A percentile compares a stretch with the other conserved stretches of the same genome.
phyloP scores from a whole-genome alignment of 2,888 invertebrate species.

The Orthonychiurus folsomi region DNA sequence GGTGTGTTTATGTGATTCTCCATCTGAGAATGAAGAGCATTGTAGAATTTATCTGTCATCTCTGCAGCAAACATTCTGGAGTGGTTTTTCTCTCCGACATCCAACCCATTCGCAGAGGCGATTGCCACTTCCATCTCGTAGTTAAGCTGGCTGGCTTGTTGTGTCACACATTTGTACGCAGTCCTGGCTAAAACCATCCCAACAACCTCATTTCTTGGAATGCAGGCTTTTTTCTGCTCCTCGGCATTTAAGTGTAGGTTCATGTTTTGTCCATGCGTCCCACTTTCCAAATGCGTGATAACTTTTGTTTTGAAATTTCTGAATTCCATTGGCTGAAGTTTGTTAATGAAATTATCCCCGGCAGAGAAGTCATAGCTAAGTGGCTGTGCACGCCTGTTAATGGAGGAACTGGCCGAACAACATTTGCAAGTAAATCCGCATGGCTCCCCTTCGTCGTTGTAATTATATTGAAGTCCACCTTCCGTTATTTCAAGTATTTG shows the following conservation, averaged over 20 bases:
- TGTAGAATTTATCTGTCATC: background rate
- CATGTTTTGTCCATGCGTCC: background rate
- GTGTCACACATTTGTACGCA: constrained; percentile 1
- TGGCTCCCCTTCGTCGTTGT: background rate
- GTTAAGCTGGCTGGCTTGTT: background rate
- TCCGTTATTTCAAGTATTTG: too few species aligned
- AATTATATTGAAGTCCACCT: too few species aligned
- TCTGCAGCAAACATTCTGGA: background rate
- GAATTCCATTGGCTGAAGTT: constrained; percentile 5
- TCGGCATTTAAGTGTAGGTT: background rate
- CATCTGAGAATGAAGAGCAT: background rate
- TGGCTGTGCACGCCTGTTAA: too few species aligned
- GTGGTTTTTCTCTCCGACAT: constrained; percentile 7
- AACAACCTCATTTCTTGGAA: background rate
- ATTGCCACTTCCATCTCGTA: constrained; percentile 4
- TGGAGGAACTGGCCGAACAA: too few species aligned
- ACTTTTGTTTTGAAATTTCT: background rate
- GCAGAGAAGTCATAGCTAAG: background rate
- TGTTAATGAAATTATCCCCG: background rate
- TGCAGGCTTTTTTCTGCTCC: background rate
- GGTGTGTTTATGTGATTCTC: background rate
- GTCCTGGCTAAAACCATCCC: background rate
- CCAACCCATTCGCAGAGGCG: background rate
- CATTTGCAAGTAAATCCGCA: too few species aligned
- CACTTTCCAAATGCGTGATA: background rate